phyloP scores from a whole-genome alignment of 2,113 vertebrate species.

The Varanus komodoensis region DNA sequence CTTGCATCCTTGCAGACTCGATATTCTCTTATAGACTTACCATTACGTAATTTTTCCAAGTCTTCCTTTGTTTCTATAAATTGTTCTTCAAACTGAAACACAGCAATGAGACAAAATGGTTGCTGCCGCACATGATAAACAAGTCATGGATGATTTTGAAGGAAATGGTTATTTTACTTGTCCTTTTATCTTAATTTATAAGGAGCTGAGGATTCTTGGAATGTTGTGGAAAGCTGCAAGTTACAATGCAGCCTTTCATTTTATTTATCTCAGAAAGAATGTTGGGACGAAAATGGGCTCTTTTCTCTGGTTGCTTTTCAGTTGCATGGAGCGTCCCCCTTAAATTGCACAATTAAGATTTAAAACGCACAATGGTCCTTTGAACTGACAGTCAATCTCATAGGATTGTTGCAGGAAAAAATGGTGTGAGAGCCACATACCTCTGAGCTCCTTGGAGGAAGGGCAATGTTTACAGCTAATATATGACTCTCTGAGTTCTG shows the following conservation, averaged over 20 bases:
- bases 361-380: not conserved
- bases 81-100: slow-evolving; percentile 89
- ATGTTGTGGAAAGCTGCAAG: not conserved
- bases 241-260: not conserved
- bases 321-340: not conserved
- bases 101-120: slow-evolving; percentile 33
- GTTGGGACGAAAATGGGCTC: slow-evolving; percentile 23
- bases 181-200: slow-evolving; percentile 11
- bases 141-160: not conserved
- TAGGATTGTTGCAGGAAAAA: too few relatives aligned
- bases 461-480: too few relatives aligned
- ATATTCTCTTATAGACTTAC: slow-evolving; percentile 71
- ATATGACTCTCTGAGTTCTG: too few relatives aligned
- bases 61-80: slow-evolving; percentile 83
- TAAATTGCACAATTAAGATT: not conserved
- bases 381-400: not conserved
- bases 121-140: not conserved
- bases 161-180: not conserved
- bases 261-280: not conserved
- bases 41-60: slow-evolving; percentile 80
- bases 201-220: not conserved
- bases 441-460: too few relatives aligned
- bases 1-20: not conserved
- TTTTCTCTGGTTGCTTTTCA: slow-evolving; percentile 10
- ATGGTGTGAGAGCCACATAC: too few relatives aligned